phyloP scores from a whole-genome alignment of 2,888 invertebrate species.

The Macaria notata region DNA sequence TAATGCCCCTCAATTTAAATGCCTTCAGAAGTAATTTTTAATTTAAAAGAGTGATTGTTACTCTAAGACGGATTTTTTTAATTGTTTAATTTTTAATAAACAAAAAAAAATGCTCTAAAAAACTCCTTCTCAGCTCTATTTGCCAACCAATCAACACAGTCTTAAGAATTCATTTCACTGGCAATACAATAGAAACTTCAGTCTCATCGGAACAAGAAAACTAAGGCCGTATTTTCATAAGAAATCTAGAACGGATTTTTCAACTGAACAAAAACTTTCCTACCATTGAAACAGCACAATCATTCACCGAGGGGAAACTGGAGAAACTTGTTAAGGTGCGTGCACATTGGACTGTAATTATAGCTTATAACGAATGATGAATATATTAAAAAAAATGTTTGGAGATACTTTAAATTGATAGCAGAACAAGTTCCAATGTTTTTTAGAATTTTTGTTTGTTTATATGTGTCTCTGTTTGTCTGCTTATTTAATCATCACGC shows the following conservation, averaged over 20 bases:
- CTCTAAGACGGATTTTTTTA: too few species aligned
- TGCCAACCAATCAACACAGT: constrained; percentile 20
- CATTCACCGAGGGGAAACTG: constrained; percentile 66
- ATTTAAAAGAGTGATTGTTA: too few species aligned
- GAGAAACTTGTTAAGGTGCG: constrained; percentile 35
- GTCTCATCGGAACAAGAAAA: constrained; percentile 47
- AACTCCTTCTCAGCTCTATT: not conserved
- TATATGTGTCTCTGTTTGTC: too few species aligned
- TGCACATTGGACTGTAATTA: not conserved
- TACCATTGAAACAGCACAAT: constrained; percentile 78
- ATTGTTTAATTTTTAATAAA: too few species aligned
- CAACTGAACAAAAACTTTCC: constrained; percentile 67
- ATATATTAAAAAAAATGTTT: too few species aligned
- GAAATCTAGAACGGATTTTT: constrained; percentile 59
- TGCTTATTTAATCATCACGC: too few species aligned
- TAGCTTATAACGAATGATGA: too few species aligned
- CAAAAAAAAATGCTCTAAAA: not conserved
- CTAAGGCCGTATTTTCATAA: constrained; percentile 47
- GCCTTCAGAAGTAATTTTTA: too few species aligned
- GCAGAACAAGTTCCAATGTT: too few species aligned
- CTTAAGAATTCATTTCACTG: constrained; percentile 22
- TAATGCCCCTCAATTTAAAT: too few species aligned
- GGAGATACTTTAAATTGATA: too few species aligned
- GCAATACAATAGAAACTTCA: constrained; percentile 32
- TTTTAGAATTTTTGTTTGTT: too few species aligned